phyloP scores from a whole-genome alignment of 2,113 vertebrate species.

The Gorsachius goisagi region DNA sequence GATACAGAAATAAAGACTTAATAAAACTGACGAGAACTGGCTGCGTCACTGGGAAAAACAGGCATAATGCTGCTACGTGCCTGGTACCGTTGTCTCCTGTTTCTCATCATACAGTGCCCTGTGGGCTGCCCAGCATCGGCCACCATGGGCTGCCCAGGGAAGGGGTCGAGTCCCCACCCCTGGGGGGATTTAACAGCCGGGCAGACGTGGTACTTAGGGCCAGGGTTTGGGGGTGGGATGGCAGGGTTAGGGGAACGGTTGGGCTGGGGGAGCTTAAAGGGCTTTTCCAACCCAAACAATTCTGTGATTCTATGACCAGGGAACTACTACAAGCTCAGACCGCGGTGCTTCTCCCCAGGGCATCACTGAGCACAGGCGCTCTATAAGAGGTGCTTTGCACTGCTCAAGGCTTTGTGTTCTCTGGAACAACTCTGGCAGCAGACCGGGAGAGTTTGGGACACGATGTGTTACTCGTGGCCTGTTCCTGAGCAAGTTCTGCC shows the following conservation, averaged over 20 bases:
- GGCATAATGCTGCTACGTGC: accelerated
- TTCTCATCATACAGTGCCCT: not conserved
- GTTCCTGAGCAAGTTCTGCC: not conserved
- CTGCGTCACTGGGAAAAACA: not conserved
- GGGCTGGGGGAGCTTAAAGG: too few species aligned
- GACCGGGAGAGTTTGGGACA: not conserved
- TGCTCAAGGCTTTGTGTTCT: not conserved
- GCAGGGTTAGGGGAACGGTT: too few species aligned
- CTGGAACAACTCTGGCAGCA: not conserved
- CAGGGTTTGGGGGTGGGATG: too few species aligned
- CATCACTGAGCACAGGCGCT: accelerated
- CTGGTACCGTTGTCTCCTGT: not conserved
- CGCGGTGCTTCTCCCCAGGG: not conserved
- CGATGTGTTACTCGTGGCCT: accelerated
- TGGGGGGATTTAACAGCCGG: too few species aligned
- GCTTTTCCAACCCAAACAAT: too few species aligned
- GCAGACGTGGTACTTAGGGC: too few species aligned
- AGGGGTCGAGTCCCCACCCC: too few species aligned
- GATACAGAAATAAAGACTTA: not conserved
- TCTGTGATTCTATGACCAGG: not conserved
- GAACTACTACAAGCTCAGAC: not conserved
- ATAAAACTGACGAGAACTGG: not conserved
- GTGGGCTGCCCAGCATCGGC: not conserved
- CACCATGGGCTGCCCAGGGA: too few species aligned
- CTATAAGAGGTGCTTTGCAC: not conserved